These are phyloP conservation scores for Psophia crepitans DNA, from an alignment of 2,113 vertebrate species.

Conservation along the genomic window DNA sequence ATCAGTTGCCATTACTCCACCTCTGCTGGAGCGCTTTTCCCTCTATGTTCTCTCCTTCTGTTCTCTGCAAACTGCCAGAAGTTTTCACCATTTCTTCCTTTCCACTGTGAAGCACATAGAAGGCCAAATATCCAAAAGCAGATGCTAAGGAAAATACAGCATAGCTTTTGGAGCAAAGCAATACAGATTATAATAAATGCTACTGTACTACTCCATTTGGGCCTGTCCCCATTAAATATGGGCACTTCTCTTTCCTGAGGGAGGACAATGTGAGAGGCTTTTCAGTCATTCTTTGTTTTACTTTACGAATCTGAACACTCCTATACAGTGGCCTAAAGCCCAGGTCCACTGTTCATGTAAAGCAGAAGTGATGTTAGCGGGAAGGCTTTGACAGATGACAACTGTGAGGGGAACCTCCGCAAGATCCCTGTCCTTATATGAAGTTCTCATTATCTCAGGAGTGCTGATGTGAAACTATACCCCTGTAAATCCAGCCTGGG, in stretches of 20 bases:
- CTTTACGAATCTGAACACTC: not conserved
- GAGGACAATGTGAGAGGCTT: not conserved
- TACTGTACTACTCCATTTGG: not conserved
- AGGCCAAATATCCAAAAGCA: not conserved
- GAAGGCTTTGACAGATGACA: not conserved
- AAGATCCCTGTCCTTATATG: not conserved
- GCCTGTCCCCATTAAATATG: not conserved
- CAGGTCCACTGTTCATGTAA: not conserved
- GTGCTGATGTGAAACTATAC: not conserved
- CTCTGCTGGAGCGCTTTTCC: constrained; percentile 19
- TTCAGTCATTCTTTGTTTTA: not conserved
- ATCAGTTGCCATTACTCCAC: constrained; percentile 54
- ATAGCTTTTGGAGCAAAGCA: not conserved
- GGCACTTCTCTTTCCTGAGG: not conserved
- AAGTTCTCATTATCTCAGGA: not conserved
- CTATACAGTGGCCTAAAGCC: not conserved
- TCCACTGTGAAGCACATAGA: not conserved
- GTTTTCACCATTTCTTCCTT: not conserved
- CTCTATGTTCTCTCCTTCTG: constrained; percentile 40
- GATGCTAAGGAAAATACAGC: not conserved
- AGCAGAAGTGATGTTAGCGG: not conserved
- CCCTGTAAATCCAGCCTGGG: not conserved
- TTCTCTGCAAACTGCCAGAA: constrained; percentile 22
- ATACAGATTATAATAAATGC: not conserved
- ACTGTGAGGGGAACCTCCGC: not conserved